A percentile compares a stretch with the other conserved stretches of the same genome.
phyloP scores from a whole-genome alignment of 2,113 vertebrate genomes.

The Tauraco erythrolophus region DNA sequence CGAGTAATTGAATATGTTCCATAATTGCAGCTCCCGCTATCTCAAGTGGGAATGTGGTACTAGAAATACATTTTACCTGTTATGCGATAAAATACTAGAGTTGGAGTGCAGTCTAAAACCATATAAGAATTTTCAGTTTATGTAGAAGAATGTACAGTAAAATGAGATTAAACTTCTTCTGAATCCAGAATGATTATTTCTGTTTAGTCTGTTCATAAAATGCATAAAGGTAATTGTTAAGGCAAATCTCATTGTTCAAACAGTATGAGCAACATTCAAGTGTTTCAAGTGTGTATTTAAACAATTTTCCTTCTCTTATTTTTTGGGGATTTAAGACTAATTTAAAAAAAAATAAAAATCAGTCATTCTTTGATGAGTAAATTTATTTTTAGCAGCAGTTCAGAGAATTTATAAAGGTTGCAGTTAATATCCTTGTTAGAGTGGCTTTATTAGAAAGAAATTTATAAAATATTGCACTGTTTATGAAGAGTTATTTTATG shows the following conservation, averaged over 20 bases:
- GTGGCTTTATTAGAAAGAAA: neutral
- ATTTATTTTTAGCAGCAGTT: neutral
- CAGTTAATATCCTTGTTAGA: neutral
- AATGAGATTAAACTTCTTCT: neutral
- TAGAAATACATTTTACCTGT: neutral
- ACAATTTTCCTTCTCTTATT: neutral
- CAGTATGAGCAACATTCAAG: neutral
- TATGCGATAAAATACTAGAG: neutral
- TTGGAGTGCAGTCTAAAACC: neutral
- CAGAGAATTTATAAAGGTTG: neutral
- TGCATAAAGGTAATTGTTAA: neutral
- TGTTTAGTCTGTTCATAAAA: neutral
- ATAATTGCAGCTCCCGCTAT: neutral
- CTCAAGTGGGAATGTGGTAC: neutral
- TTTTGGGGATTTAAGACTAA: neutral
- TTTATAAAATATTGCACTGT: neutral
- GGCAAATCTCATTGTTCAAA: neutral
- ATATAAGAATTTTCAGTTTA: neutral
- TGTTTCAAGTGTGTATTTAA: neutral
- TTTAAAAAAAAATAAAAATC: neutral
- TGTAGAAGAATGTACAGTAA: neutral
- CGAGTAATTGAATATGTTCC: neutral
- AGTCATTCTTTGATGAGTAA: neutral
- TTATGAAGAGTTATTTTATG: slow-evolving; percentile 10
- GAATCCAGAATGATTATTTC: neutral